Conservation (phyloP, 1,140 invertebrate genomes). For the Akabosia matsudoensis region DNA sequence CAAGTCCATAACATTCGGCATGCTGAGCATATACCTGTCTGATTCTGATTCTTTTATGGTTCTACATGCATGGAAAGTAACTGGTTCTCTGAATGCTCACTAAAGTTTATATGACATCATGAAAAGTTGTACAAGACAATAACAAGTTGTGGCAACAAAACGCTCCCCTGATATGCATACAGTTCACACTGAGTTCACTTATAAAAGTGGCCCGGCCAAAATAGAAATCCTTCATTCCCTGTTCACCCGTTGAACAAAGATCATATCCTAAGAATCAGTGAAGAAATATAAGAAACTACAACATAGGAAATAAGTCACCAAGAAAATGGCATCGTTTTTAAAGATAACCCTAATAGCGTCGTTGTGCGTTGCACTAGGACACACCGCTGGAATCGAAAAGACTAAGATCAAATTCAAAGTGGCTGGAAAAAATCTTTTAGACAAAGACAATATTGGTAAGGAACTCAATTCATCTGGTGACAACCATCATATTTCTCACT, state of each 20-base stretch:
- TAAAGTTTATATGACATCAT: not conserved
- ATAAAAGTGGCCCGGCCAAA: not conserved
- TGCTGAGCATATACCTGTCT: not conserved
- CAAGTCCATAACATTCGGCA: not conserved
- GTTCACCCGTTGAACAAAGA: not conserved
- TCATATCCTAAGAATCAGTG: not conserved
- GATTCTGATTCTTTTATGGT: not conserved
- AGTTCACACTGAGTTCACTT: not conserved
- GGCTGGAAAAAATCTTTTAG: slow-evolving; percentile 18
- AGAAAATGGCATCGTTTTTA: not conserved
- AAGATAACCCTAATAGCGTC: not conserved
- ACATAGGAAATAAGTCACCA: no score
- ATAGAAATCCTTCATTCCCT: not conserved
- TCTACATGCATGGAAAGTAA: slow-evolving; percentile 2
- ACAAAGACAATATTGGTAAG: slow-evolving; percentile 1
- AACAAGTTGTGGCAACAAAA: no score
- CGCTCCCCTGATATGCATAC: no score
- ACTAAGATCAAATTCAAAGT: slow-evolving; percentile 29
- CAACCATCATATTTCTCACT: not conserved
- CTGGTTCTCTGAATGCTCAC: not conserved
- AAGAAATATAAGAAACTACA: no score
- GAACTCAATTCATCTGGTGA: not conserved
- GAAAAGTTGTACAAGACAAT: no score
- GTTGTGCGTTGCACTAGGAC: not conserved
- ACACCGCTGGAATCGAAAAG: slow-evolving; percentile 3